A percentile compares a stretch with the other conserved stretches of the same genome.
These are phyloP conservation scores for Heliopora coerulea DNA, from an alignment of 92 coral and sea anemone genomes.

Conservation along the genomic window DNA sequence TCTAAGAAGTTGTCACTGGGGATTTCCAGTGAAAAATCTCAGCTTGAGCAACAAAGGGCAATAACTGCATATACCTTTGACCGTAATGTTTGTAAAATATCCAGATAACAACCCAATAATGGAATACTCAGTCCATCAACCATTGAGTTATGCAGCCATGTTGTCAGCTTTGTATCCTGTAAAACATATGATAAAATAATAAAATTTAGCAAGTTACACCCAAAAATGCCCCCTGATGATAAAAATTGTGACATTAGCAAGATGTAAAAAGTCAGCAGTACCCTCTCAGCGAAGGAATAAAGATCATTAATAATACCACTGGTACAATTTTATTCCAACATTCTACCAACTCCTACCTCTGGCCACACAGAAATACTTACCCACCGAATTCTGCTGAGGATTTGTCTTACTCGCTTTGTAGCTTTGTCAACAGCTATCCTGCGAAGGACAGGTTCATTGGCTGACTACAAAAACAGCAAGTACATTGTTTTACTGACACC, in stretches of 20 bases:
- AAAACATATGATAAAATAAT: neutral
- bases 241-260: too few species aligned
- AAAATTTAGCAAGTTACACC: too few species aligned
- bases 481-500: too few species aligned
- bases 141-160: slow-evolving; percentile 91
- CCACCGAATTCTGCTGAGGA: slow-evolving; percentile 85
- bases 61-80: slow-evolving; percentile 88
- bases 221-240: too few species aligned
- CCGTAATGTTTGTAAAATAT: slow-evolving; percentile 82
- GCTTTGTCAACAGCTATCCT: slow-evolving; percentile 96
- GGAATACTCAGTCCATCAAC: slow-evolving; percentile 96
- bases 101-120: slow-evolving; percentile 84
- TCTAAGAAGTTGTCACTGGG: too few species aligned
- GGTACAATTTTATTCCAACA: too few species aligned
- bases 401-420: slow-evolving; percentile 88
- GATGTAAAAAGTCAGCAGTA: too few species aligned
- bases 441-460: slow-evolving; percentile 91
- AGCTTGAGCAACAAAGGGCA: too few species aligned
- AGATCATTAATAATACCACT: too few species aligned
- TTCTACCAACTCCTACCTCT: neutral
- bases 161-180: slow-evolving; percentile 77
- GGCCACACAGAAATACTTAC: too few species aligned
- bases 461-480: slow-evolving; percentile 42
- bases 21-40: too few species aligned
- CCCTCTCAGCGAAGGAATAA: too few species aligned